Evolutionary conservation across 2,113 vertebrate genomes (phyloP).

Genomic region (Aptenodytes patagonicus): DNA sequence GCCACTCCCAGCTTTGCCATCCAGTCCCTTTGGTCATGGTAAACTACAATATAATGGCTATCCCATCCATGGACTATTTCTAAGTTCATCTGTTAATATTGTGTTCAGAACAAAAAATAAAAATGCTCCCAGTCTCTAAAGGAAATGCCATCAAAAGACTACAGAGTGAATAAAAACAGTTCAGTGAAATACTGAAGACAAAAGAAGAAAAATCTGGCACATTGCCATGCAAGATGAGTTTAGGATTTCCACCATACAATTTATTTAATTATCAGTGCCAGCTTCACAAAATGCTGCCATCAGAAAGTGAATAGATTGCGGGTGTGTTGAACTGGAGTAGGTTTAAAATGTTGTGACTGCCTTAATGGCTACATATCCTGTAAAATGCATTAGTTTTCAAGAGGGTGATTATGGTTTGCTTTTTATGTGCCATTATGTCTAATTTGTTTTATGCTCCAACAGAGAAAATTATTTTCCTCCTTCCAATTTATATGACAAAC

Average conservation of each 20-base stretch:
- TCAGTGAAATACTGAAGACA: constrained; percentile 1
- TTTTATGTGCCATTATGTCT: constrained; percentile 73
- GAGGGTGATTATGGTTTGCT: constrained; percentile 65
- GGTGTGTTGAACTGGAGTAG: constrained; percentile 17
- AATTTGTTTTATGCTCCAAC: constrained; percentile 73
- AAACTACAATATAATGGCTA: not conserved
- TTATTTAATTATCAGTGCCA: constrained; percentile 56
- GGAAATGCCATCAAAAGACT: not conserved
- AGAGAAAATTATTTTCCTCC: constrained; percentile 73
- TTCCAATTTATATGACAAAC: constrained; percentile 68
- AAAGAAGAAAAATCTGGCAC: not conserved
- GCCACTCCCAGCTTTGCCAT: not conserved
- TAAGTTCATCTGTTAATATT: not conserved
- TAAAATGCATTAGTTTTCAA: constrained; percentile 68
- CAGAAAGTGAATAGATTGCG: constrained; percentile 17
- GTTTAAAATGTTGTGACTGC: constrained; percentile 67
- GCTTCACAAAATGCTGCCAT: constrained; percentile 41
- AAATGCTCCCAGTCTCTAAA: not conserved
- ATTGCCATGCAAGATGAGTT: not conserved
- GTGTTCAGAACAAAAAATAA: not conserved
- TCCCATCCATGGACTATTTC: not conserved
- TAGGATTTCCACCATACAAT: constrained; percentile 42
- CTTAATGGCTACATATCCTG: constrained; percentile 60
- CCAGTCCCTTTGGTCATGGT: not conserved
- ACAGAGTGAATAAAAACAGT: not conserved